Conservation (phyloP, 2,113 vertebrate genomes). For the Neolamprologus ventralis region DNA sequence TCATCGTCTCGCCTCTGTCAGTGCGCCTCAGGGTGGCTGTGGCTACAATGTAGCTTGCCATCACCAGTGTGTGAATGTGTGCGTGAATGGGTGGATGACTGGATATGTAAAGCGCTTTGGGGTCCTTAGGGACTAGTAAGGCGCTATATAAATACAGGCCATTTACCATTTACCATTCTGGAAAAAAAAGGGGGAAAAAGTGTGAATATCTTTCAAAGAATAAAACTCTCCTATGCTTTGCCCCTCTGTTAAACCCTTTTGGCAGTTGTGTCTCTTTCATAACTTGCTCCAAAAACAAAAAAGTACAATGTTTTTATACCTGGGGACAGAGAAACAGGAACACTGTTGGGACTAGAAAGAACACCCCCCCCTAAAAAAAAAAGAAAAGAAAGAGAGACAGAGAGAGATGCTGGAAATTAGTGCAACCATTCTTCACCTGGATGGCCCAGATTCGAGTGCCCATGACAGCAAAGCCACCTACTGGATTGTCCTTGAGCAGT, state of each 20-base stretch:
- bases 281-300: not conserved
- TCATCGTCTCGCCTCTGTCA: no score
- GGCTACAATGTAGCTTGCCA: no score
- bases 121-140: no score
- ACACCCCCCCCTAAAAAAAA: not conserved
- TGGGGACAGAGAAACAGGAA: not conserved
- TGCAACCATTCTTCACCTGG: not conserved
- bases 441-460: conserved; percentile 1
- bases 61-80: no score
- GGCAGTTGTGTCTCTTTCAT: not conserved
- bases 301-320: not conserved
- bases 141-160: no score
- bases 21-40: no score
- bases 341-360: not conserved
- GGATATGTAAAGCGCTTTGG: no score
- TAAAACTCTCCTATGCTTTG: not conserved
- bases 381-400: not conserved
- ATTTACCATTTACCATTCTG: no score
- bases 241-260: not conserved
- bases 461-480: not conserved
- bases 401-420: not conserved
- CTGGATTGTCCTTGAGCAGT: conserved; percentile 26
- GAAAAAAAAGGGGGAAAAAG: rapidly evolving
- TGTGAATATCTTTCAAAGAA: not conserved
- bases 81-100: no score